Percentiles rank a stretch among this genome's conserved stretches.
phyloP scores from a whole-genome alignment of 2,888 invertebrate species.

The Calameuta pallipes region DNA sequence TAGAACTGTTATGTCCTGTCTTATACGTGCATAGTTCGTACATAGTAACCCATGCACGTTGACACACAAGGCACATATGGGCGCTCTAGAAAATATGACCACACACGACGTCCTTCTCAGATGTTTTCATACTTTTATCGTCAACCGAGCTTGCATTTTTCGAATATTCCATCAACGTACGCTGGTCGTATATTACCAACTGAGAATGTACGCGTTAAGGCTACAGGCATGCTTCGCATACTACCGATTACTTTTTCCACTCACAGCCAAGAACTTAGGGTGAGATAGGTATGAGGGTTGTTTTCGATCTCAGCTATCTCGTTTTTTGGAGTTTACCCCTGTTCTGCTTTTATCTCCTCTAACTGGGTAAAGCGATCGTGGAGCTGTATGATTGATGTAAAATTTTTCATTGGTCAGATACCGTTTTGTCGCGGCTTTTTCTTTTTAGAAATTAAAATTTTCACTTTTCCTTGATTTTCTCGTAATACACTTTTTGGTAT shows the following conservation, averaged over 20 bases:
- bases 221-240: conserved; percentile 38
- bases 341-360: background rate
- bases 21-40: background rate
- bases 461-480: background rate
- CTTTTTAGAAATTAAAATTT: too few species aligned
- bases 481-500: background rate
- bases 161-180: conserved; percentile 62
- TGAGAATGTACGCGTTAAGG: conserved; percentile 45
- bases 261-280: background rate
- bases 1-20: background rate
- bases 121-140: conserved; percentile 48
- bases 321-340: background rate
- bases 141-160: conserved; percentile 52
- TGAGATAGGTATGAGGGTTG: too few species aligned
- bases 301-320: too few species aligned
- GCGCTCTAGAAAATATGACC: conserved; percentile 18
- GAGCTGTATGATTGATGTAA: background rate
- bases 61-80: background rate
- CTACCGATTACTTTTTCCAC: conserved; percentile 48
- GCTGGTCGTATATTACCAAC: conserved; percentile 56
- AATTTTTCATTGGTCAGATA: background rate
- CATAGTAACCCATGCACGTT: background rate
- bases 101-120: conserved; percentile 25
- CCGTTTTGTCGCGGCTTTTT: too few species aligned
- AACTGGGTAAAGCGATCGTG: background rate